Evolutionary conservation across 2,888 invertebrate genomes (phyloP).

Genomic region (Harpagoxenus sublaevis): DNA sequence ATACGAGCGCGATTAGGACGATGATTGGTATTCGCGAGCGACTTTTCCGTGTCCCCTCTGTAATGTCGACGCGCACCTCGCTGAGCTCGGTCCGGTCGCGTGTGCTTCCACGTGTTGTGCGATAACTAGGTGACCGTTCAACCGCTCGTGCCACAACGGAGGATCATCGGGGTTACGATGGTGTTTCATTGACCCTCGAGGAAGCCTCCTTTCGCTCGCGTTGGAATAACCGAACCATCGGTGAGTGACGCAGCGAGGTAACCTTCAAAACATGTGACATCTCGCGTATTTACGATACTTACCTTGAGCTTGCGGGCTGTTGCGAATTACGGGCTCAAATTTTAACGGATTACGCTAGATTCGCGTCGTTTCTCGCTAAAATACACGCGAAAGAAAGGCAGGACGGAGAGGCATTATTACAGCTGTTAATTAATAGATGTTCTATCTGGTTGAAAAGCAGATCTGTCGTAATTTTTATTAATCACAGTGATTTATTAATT

Average conservation of each 20-base stretch:
- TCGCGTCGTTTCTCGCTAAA: neutral
- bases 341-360: neutral
- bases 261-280: conserved; percentile 6
- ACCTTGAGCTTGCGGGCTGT: too few relatives aligned
- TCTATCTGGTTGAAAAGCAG: neutral
- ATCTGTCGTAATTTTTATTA: neutral
- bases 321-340: neutral
- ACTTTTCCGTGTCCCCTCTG: neutral
- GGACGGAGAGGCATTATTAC: neutral
- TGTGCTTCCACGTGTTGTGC: neutral
- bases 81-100: neutral
- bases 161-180: neutral
- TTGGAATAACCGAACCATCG: neutral
- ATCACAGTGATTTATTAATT: neutral
- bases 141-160: too few relatives aligned
- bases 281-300: neutral
- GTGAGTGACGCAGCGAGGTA: neutral
- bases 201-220: neutral
- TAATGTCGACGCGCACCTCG: neutral
- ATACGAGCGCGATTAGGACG: neutral
- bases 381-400: neutral
- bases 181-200: neutral
- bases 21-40: neutral
- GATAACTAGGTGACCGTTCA: neutral
- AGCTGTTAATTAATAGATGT: neutral